Conservation (phyloP, 2,888 invertebrate species). For the Gymnoscelis rufifasciata region DNA sequence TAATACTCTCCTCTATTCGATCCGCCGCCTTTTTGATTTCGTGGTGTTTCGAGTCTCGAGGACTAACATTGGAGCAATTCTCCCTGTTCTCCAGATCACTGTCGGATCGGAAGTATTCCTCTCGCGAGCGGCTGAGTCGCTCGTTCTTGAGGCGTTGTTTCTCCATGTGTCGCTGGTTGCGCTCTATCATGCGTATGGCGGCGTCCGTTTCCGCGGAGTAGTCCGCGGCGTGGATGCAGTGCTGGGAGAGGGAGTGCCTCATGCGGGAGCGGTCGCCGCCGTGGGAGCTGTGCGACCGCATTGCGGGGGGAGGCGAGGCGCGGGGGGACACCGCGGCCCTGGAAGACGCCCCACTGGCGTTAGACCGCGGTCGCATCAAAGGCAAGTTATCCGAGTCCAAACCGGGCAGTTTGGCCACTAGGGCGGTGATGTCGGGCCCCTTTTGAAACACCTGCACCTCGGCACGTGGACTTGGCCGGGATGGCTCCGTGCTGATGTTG, state of each 20-base stretch:
- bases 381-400: slow-evolving; percentile 71
- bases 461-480: slow-evolving; percentile 65
- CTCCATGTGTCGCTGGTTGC: slow-evolving; percentile 79
- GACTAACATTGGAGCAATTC: slow-evolving; percentile 37
- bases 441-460: slow-evolving; percentile 86
- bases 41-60: slow-evolving; percentile 46
- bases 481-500: slow-evolving; percentile 81
- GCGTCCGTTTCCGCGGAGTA: slow-evolving; percentile 81
- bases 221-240: slow-evolving; percentile 71
- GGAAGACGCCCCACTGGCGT: slow-evolving; percentile 79
- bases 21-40: slow-evolving; percentile 65
- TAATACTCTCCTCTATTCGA: slow-evolving; percentile 68
- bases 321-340: slow-evolving; percentile 63
- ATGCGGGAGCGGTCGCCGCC: slow-evolving; percentile 65
- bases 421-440: slow-evolving; percentile 87
- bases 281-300: slow-evolving; percentile 68
- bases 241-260: slow-evolving; percentile 69
- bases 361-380: slow-evolving; percentile 73
- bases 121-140: slow-evolving; percentile 57
- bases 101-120: slow-evolving; percentile 66
- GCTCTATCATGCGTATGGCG: slow-evolving; percentile 77
- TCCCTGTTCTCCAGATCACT: slow-evolving; percentile 59
- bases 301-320: slow-evolving; percentile 47
- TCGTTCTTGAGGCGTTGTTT: slow-evolving; percentile 74
- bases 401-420: slow-evolving; percentile 82